phyloP scores from a whole-genome alignment of 2,113 vertebrate species.

The Channa argus region DNA sequence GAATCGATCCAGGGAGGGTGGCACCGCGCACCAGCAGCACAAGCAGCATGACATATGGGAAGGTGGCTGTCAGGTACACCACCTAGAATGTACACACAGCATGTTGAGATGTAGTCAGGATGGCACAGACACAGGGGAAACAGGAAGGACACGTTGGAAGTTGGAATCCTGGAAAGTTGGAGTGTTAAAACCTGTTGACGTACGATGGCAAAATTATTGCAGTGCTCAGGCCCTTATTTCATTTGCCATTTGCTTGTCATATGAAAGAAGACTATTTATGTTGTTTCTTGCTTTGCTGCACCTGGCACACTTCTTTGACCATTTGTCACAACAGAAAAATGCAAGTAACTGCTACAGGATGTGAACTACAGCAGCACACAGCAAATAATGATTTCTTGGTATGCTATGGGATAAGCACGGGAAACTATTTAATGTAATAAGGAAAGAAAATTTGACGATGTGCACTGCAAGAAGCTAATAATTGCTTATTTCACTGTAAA shows the following conservation, averaged over 20 bases:
- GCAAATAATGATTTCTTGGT: too few relatives aligned
- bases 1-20: slow-evolving; percentile 88
- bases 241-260: not conserved
- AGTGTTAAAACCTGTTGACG: slow-evolving; percentile 29
- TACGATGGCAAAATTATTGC: slow-evolving; percentile 5
- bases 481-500: too few relatives aligned
- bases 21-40: slow-evolving; percentile 89
- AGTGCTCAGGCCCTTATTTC: not conserved
- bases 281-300: not conserved
- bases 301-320: not conserved
- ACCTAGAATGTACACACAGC: slow-evolving; percentile 81
- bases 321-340: not conserved
- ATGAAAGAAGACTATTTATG: slow-evolving; percentile 18
- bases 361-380: too few relatives aligned
- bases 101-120: slow-evolving; percentile 27
- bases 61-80: slow-evolving; percentile 94
- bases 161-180: slow-evolving; percentile 37
- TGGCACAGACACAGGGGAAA: slow-evolving; percentile 8
- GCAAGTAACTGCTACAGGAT: not conserved
- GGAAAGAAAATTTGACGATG: too few relatives aligned
- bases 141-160: slow-evolving; percentile 18
- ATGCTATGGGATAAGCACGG: too few relatives aligned
- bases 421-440: too few relatives aligned
- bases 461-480: too few relatives aligned
- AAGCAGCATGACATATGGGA: slow-evolving; percentile 91